Conservation (phyloP, 2,888 invertebrate genomes). For the Amiota communis region DNA sequence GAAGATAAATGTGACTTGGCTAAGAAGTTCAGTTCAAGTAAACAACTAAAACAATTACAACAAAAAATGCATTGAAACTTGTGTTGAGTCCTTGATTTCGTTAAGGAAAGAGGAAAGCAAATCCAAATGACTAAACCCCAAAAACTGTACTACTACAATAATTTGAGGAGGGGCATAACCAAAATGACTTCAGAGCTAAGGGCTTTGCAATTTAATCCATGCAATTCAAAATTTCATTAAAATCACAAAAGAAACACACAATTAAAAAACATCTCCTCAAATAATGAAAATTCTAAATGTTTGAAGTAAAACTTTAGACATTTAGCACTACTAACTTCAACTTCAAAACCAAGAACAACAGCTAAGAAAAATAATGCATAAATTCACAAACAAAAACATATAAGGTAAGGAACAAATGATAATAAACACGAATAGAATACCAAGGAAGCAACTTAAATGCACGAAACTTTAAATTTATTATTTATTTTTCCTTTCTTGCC, state of each 20-base stretch:
- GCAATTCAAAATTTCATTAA: constrained; percentile 34
- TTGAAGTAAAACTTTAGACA: constrained; percentile 13
- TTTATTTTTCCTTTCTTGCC: too few relatives aligned
- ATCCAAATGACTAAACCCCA: too few relatives aligned
- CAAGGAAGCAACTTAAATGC: too few relatives aligned
- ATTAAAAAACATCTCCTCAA: neutral
- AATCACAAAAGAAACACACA: neutral
- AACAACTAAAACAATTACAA: constrained; percentile 10
- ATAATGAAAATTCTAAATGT: constrained; percentile 5
- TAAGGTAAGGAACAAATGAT: too few relatives aligned
- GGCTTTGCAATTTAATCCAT: constrained; percentile 11
- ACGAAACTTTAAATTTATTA: too few relatives aligned
- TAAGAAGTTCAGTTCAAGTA: constrained; percentile 19
- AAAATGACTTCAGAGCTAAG: too few relatives aligned
- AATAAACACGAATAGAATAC: too few relatives aligned
- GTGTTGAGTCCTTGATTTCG: too few relatives aligned
- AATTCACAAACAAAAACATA: constrained; percentile 5
- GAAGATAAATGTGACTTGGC: constrained; percentile 22
- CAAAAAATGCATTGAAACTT: constrained; percentile 15
- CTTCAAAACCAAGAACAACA: neutral
- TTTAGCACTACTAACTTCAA: constrained; percentile 2
- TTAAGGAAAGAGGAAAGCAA: too few relatives aligned
- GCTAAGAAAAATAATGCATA: constrained; percentile 4
- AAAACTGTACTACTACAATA: too few relatives aligned
- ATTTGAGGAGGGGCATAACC: too few relatives aligned